Percentiles rank a stretch among this genome's conserved stretches.
These are phyloP conservation scores for Aegithalos caudatus DNA, from an alignment of 2,113 vertebrate species.

Conservation along the genomic window DNA sequence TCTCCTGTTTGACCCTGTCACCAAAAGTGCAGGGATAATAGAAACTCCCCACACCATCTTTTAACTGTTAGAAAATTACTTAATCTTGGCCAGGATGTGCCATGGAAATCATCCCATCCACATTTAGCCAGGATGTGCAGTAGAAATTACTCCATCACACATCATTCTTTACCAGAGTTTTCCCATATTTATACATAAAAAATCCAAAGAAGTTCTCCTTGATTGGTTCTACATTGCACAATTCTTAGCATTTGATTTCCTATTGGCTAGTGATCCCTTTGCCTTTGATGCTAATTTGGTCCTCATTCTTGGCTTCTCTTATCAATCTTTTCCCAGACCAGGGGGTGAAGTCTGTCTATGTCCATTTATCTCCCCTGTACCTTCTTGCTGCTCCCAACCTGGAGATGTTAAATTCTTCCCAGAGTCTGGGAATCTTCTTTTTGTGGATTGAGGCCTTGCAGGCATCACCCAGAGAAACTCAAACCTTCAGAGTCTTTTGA, in stretches of 20 bases:
- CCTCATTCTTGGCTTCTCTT: background rate
- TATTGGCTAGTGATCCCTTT: background rate
- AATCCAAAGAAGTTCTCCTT: background rate
- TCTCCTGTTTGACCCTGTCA: background rate
- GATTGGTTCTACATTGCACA: background rate
- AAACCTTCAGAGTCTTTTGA: background rate
- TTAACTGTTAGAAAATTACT: background rate
- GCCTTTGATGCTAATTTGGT: fast-evolving
- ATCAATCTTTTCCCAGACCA: background rate
- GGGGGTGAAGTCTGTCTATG: background rate
- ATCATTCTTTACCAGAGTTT: background rate
- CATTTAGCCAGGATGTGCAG: background rate
- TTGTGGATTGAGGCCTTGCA: background rate
- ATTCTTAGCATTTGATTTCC: background rate
- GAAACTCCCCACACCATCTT: background rate
- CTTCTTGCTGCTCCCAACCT: background rate
- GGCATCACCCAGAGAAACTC: background rate
- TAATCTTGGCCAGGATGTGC: background rate
- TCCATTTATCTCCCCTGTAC: background rate
- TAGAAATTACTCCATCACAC: background rate
- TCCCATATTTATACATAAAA: background rate
- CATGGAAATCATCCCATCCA: background rate
- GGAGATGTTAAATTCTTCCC: background rate
- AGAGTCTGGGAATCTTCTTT: background rate
- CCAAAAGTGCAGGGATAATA: background rate